These are phyloP conservation scores for Lathamus discolor DNA, from an alignment of 2,113 vertebrate species.

Conservation along the genomic window DNA sequence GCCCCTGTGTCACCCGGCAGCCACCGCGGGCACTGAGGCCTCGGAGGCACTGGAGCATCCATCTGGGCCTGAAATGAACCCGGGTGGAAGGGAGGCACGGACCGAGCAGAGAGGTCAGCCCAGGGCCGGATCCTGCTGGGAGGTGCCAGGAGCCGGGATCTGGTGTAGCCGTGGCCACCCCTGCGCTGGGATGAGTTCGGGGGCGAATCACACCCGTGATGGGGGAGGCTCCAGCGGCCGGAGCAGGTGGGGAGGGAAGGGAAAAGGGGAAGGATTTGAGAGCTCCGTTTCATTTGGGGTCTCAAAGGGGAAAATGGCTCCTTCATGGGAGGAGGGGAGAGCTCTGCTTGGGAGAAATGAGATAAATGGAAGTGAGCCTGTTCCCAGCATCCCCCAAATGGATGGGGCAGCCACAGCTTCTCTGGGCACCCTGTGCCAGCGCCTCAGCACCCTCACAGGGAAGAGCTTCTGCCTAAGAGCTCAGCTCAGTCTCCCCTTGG, in stretches of 20 bases:
- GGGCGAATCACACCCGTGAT: rapidly evolving
- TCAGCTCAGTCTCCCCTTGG: no score
- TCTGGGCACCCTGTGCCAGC: neutral
- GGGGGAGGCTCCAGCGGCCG: neutral
- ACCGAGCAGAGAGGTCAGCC: neutral
- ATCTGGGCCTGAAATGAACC: conserved; percentile 30
- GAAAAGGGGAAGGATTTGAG: neutral
- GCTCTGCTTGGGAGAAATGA: neutral
- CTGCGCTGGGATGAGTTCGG: rapidly evolving
- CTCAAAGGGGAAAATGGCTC: neutral
- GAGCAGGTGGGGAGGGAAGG: neutral
- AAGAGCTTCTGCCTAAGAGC: neutral
- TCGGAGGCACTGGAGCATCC: neutral
- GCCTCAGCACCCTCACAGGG: neutral
- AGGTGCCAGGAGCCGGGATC: rapidly evolving
- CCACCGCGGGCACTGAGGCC: neutral
- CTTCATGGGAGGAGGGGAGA: rapidly evolving
- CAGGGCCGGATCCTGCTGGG: neutral
- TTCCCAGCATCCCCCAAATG: rapidly evolving
- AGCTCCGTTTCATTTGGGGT: neutral
- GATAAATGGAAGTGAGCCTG: neutral
- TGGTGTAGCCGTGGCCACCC: rapidly evolving
- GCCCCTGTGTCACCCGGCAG: neutral
- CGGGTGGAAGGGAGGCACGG: conserved; percentile 45
- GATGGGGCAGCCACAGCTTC: neutral